A percentile compares a stretch with the other conserved stretches of the same genome.
Evolutionary conservation across 2,113 vertebrate genomes (phyloP).

Genomic region (Dipodomys ordii): DNA sequence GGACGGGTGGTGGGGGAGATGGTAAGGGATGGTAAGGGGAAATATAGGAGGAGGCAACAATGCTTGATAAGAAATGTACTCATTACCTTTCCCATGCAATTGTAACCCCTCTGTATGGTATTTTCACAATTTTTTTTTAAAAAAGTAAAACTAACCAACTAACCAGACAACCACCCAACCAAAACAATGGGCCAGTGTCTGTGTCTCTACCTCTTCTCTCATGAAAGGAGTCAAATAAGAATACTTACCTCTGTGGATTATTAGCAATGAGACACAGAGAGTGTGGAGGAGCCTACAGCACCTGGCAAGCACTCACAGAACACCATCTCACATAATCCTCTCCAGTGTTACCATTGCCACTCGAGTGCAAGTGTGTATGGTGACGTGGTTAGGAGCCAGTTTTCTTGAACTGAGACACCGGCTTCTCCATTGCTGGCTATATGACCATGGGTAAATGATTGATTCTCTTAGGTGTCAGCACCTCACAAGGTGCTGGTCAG

Average conservation of each 20-base stretch:
- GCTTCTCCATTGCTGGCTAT: neutral
- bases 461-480: neutral
- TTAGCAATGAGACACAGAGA: neutral
- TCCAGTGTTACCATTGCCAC: neutral
- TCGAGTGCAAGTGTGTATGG: too few relatives aligned
- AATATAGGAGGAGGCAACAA: too few relatives aligned
- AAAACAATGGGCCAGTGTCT: neutral
- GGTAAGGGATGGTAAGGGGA: too few relatives aligned
- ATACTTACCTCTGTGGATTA: neutral
- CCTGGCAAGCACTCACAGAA: neutral
- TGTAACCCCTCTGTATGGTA: too few relatives aligned
- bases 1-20: too few relatives aligned
- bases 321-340: neutral
- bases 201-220: neutral
- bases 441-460: neutral
- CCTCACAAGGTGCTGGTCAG: neutral
- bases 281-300: neutral
- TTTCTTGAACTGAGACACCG: neutral
- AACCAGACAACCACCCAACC: neutral
- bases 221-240: neutral
- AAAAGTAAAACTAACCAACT: neutral
- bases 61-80: too few relatives aligned
- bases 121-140: too few relatives aligned
- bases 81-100: too few relatives aligned
- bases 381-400: rapidly evolving